Percentiles rank a stretch among this genome's conserved stretches.
Conservation (phyloP, 2,888 invertebrate genomes). For the Labia minor region DNA sequence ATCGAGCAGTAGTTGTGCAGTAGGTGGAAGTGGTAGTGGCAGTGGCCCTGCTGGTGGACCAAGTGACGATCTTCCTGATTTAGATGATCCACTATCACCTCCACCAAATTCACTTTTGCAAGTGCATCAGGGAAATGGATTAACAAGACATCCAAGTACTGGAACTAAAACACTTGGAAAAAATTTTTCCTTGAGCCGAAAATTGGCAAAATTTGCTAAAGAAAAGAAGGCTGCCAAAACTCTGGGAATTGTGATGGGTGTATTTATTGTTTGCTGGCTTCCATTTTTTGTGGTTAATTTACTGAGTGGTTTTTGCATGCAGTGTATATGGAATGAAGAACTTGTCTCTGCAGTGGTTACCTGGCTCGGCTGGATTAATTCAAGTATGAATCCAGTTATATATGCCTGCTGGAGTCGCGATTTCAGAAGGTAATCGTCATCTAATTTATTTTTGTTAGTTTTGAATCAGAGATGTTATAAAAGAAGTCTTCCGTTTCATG, state of each 20-base stretch:
- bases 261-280: conserved; percentile 93
- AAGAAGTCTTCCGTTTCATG: too few relatives aligned
- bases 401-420: conserved; percentile 98
- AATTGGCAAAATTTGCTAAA: conserved; percentile 89
- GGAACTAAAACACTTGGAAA: conserved; percentile 57
- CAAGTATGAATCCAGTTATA: conserved; percentile 93
- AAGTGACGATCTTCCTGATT: conserved; percentile 49
- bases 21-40: conserved; percentile 24
- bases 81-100: conserved; percentile 61
- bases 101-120: conserved; percentile 31
- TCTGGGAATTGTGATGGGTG: conserved; percentile 91
- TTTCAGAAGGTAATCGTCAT: conserved; percentile 64
- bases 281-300: conserved; percentile 95
- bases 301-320: conserved; percentile 76
- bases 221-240: conserved; percentile 98
- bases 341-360: conserved; percentile 80
- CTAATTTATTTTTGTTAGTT: too few relatives aligned
- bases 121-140: conserved; percentile 57
- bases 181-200: conserved; percentile 85
- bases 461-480: too few relatives aligned
- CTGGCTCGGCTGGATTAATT: conserved; percentile 93
- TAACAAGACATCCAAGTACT: conserved; percentile 55
- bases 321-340: conserved; percentile 79
- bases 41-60: conserved; percentile 47
- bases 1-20: conserved; percentile 22